Percentiles rank a stretch among this genome's conserved stretches.
Evolutionary conservation across 2,888 invertebrate species (phyloP).

Genomic region (Drosophila rellima): DNA sequence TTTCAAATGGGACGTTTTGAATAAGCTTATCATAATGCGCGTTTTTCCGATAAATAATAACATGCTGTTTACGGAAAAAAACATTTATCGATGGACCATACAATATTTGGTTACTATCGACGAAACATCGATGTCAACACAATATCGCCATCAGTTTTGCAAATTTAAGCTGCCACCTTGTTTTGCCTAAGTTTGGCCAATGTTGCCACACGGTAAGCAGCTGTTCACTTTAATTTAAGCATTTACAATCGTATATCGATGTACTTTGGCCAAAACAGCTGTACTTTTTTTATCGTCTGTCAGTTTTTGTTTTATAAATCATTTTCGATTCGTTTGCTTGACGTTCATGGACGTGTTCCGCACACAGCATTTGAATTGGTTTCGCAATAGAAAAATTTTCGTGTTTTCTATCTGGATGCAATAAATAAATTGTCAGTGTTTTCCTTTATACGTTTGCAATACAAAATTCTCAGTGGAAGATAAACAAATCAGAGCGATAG

Average conservation of each 20-base stretch:
- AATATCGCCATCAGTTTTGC: too few species aligned
- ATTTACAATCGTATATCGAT: too few species aligned
- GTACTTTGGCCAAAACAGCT: conserved; percentile 53
- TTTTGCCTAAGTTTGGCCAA: too few species aligned
- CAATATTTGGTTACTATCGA: background rate
- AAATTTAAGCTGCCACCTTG: too few species aligned
- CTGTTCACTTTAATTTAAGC: too few species aligned
- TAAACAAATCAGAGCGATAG: conserved; percentile 34
- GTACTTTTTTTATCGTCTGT: conserved; percentile 45
- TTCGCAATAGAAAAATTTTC: conserved; percentile 74
- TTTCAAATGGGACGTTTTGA: too few species aligned
- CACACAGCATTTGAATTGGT: conserved; percentile 69
- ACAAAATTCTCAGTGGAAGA: conserved; percentile 75
- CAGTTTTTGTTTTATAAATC: conserved; percentile 68
- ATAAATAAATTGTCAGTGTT: conserved; percentile 66
- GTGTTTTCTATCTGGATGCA: conserved; percentile 71
- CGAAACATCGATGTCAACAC: conserved; percentile 4
- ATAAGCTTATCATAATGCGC: background rate
- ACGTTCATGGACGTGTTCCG: conserved; percentile 71
- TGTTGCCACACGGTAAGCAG: too few species aligned
- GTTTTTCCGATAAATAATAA: background rate
- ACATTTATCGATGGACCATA: background rate
- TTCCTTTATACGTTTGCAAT: conserved; percentile 48
- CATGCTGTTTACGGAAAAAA: background rate
- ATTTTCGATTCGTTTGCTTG: conserved; percentile 75